Evolutionary conservation across 2,888 invertebrate species (phyloP).

Genomic region (Dasypolia templi): DNA sequence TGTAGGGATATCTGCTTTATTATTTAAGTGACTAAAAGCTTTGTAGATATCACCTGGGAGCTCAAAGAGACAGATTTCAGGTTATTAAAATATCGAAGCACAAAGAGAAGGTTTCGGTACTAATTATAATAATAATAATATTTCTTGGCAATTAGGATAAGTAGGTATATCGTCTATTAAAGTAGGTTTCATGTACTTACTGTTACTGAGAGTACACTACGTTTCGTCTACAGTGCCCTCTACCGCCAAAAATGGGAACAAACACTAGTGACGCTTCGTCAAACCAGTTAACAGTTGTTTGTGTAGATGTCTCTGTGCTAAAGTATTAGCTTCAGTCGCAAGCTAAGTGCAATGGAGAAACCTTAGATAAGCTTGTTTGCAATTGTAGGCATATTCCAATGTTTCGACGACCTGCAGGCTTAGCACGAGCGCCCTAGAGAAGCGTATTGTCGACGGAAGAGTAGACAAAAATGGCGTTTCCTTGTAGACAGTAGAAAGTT

Average conservation of each 20-base stretch:
- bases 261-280: not conserved
- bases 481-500: too few relatives aligned
- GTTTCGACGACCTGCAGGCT: too few relatives aligned
- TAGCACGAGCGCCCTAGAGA: too few relatives aligned
- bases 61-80: not conserved
- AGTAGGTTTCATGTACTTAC: too few relatives aligned
- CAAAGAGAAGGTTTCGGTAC: not conserved
- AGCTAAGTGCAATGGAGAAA: too few relatives aligned
- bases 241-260: not conserved
- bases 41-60: not conserved
- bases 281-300: slow-evolving; percentile 16
- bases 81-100: not conserved
- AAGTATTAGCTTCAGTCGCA: not conserved
- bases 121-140: too few relatives aligned
- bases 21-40: not conserved
- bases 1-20: not conserved
- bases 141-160: not conserved
- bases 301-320: slow-evolving; percentile 39
- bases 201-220: too few relatives aligned
- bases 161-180: not conserved
- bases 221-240: slow-evolving; percentile 38
- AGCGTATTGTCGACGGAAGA: too few relatives aligned
- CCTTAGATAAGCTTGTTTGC: too few relatives aligned
- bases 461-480: too few relatives aligned
- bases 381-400: too few relatives aligned